Evolutionary conservation across 2,113 vertebrate genomes (phyloP), one percentile per base, ranked within the genome.

Genomic region (Aphyosemion australe): DNA sequence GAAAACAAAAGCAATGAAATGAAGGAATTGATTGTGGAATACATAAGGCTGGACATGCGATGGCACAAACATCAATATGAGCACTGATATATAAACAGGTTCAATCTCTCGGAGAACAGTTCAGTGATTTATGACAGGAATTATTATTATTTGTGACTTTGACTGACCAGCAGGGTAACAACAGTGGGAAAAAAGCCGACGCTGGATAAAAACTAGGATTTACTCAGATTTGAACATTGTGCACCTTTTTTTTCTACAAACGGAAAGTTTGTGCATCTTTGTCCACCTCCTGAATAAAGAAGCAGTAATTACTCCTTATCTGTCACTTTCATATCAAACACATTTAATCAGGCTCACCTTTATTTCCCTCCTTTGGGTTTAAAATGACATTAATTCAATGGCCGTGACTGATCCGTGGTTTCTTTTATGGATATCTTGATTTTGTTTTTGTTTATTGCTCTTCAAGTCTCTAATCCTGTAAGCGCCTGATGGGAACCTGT

Each of bases 1-100:
- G 72, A 82, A 84, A 92, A 85, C 84, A 87, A 88, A 88, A 89
- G 87, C 83, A 88, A 72, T 53, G 62, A 82, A 87, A 85, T 84
- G 73, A 83, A 80, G 47, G 45, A 63, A 89, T 84, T 83, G 83
- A 88, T 87, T 83, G 7, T 14, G n/a, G 78, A 67, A 80, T 76
- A 79, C 76, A 84, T 73, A 72, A 10, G 55, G 48, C 56, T 57
- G 64, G 68, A 80, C 80, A 65, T 80, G 61, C 42, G 69, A 80
- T 49, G 70, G 54, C 71, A 77, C 69, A 87, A 76, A 77, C 75
- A 71, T 78, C 71, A 80, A 78, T 79, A 82, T 42, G 51, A 50
- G 37, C 34, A 60, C 84, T 59, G 54, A 79, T 80, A 66, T 60
- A 67, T 63, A 64, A 82, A 72, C 82, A 49, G 47, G 48, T 66